Percentiles rank a stretch among this genome's conserved stretches.
These are phyloP conservation scores for Adrianichthys oophorus DNA, from an alignment of 2,797 vertebrate genomes.

Conservation along the genomic window DNA sequence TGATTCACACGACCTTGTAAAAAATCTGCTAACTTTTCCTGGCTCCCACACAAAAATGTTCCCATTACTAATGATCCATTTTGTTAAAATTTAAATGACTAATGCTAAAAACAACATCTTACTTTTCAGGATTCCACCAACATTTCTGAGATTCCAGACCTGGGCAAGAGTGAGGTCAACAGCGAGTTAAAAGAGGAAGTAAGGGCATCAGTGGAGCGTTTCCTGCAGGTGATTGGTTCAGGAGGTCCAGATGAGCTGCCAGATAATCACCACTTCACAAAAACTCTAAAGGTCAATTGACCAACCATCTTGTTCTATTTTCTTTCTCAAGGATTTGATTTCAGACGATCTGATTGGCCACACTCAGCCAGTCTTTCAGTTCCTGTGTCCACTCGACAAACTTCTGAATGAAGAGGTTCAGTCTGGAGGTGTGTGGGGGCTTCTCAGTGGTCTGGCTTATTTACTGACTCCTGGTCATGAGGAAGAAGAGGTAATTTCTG, in stretches of 20 bases:
- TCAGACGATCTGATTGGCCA: slow-evolving; percentile 61
- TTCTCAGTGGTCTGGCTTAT: slow-evolving; percentile 74
- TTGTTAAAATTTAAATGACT: too few species aligned
- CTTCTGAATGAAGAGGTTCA: slow-evolving; percentile 70
- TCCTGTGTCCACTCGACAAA: slow-evolving; percentile 76
- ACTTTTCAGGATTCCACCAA: slow-evolving; percentile 59
- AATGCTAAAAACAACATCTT: too few species aligned
- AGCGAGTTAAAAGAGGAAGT: slow-evolving; percentile 53
- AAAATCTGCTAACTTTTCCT: too few species aligned
- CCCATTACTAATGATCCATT: too few species aligned
- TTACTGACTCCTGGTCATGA: slow-evolving; percentile 74
- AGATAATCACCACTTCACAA: background rate
- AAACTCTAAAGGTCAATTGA: background rate
- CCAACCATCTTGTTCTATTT: too few species aligned
- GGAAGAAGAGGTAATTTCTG: slow-evolving; percentile 73
- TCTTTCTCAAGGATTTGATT: slow-evolving; percentile 65
- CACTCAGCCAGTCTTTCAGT: slow-evolving; percentile 77
- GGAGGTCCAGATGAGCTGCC: background rate
- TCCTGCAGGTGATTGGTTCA: slow-evolving; percentile 68
- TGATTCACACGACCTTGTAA: too few species aligned
- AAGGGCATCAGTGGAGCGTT: slow-evolving; percentile 60
- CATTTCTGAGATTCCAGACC: slow-evolving; percentile 49
- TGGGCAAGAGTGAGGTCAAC: slow-evolving; percentile 46
- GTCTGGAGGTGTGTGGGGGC: slow-evolving; percentile 69
- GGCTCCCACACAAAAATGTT: too few species aligned